A percentile compares a stretch with the other conserved stretches of the same genome.
Conservation (phyloP, 2,888 invertebrate genomes). For the Ligdia adustata region DNA sequence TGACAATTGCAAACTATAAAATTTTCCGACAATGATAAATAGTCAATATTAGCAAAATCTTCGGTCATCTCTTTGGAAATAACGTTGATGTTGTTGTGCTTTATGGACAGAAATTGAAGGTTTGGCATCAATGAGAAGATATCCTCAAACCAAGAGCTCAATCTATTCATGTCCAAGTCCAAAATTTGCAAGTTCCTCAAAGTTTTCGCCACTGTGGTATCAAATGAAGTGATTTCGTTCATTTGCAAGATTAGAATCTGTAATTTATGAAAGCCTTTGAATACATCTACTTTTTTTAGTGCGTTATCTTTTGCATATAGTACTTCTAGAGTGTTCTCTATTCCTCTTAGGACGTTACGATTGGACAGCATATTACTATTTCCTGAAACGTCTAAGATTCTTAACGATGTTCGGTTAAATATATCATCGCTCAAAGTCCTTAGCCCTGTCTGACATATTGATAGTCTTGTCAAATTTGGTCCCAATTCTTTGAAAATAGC, state of each 20-base stretch:
- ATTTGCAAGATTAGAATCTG: constrained; percentile 70
- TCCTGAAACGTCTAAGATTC: constrained; percentile 81
- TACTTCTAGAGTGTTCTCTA: constrained; percentile 67
- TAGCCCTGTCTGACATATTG: constrained; percentile 73
- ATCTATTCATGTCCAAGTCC: constrained; percentile 79
- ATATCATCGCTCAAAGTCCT: constrained; percentile 54
- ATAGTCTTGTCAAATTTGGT: constrained; percentile 52
- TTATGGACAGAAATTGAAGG: constrained; percentile 71
- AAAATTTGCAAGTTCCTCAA: constrained; percentile 72
- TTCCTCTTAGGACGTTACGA: constrained; percentile 59
- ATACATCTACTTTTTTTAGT: constrained; percentile 59
- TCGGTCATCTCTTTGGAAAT: constrained; percentile 81
- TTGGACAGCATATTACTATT: constrained; percentile 68
- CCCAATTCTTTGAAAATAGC: constrained; percentile 45
- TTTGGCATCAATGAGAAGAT: constrained; percentile 63
- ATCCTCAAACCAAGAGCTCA: constrained; percentile 80
- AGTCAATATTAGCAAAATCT: constrained; percentile 76
- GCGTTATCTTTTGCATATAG: constrained; percentile 72
- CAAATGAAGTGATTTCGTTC: constrained; percentile 77
- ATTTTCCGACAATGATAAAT: constrained; percentile 82
- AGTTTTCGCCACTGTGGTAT: constrained; percentile 45
- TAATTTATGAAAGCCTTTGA: constrained; percentile 65
- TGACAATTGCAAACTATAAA: constrained; percentile 85
- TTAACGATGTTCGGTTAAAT: constrained; percentile 71
- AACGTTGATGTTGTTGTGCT: constrained; percentile 81